These are phyloP conservation scores for Clarias macrocephalus DNA, from an alignment of 2,113 vertebrate species.

Conservation along the genomic window DNA sequence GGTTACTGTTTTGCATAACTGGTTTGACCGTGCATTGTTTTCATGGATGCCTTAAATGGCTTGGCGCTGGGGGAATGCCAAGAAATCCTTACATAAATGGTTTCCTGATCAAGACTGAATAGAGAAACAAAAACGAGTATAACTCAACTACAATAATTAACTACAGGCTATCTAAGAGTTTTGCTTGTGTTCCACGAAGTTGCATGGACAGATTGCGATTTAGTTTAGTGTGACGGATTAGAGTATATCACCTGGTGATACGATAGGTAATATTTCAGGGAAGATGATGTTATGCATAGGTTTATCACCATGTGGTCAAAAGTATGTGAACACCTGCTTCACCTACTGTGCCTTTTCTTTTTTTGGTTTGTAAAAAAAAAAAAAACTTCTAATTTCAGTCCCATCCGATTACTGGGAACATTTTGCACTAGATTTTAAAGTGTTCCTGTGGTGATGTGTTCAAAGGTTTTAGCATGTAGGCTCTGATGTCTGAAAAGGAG, in stretches of 20 bases:
- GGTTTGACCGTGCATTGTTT: conserved; percentile 1
- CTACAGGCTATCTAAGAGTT: not conserved
- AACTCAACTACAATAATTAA: not conserved
- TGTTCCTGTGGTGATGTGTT: not conserved
- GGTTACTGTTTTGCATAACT: not conserved
- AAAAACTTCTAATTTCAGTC: too few species aligned
- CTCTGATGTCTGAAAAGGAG: not conserved
- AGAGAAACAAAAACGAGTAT: not conserved
- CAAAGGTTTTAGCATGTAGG: not conserved
- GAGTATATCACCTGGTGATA: too few species aligned
- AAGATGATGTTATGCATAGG: not conserved
- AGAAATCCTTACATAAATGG: too few species aligned
- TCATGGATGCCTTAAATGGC: not conserved
- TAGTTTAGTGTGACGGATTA: not conserved
- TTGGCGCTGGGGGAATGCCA: not conserved
- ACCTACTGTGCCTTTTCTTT: too few species aligned
- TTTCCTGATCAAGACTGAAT: not conserved
- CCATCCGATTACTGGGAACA: not conserved
- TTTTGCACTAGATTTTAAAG: not conserved
- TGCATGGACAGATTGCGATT: not conserved
- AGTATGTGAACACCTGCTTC: not conserved
- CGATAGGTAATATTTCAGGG: too few species aligned
- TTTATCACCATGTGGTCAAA: not conserved
- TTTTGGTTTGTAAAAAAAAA: too few species aligned
- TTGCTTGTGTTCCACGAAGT: not conserved